A percentile compares a stretch with the other conserved stretches of the same genome.
These are phyloP conservation scores for Pterophyllum scalare DNA, from an alignment of 2,113 vertebrate genomes.

Conservation along the genomic window DNA sequence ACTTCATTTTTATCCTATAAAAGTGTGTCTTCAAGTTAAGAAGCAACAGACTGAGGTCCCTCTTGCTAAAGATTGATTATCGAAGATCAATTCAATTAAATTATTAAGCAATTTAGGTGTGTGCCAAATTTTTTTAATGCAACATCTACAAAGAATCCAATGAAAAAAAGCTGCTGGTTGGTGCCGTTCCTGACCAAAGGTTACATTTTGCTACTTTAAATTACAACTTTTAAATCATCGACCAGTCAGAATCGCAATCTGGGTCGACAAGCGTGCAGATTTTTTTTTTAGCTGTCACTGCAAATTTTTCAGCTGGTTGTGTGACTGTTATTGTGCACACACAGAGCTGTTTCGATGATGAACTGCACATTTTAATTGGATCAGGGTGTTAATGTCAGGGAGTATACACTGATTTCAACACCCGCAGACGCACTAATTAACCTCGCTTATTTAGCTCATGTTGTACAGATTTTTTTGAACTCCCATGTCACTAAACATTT, in stretches of 20 bases:
- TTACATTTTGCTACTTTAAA: not conserved
- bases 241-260: not conserved
- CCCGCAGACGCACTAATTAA: not conserved
- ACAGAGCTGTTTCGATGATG: conserved; percentile 16
- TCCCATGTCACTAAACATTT: conserved; percentile 17
- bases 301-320: not conserved
- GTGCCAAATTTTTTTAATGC: not conserved
- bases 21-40: not conserved
- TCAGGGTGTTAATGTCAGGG: conserved; percentile 21
- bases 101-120: not conserved
- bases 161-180: not conserved
- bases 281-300: not conserved
- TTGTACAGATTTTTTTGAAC: conserved; percentile 9
- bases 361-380: conserved; percentile 32
- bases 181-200: not conserved
- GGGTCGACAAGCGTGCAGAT: not conserved
- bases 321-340: conserved; percentile 15
- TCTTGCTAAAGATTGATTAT: not conserved
- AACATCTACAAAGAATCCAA: not conserved
- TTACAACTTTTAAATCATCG: conserved; percentile 11
- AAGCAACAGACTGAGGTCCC: not conserved
- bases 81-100: not conserved
- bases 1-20: not conserved
- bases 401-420: conserved; percentile 31
- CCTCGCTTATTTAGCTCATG: conserved; percentile 11